A percentile compares a stretch with the other conserved stretches of the same genome.
Conservation (phyloP, 2,888 invertebrate genomes). For the Aphodius sticticus region DNA sequence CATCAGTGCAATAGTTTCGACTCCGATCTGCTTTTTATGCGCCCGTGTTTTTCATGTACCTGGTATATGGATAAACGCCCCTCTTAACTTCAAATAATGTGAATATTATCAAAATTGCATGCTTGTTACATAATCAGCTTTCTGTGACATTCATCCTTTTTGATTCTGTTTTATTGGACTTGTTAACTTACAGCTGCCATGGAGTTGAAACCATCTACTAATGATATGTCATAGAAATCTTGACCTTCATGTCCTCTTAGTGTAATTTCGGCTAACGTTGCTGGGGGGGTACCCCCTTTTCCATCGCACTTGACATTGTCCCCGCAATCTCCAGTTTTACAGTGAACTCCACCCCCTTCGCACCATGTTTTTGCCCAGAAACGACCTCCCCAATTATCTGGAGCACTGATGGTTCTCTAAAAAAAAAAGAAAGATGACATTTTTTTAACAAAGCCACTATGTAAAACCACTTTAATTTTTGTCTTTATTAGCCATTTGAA, state of each 20-base stretch:
- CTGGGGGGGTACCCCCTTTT: constrained; percentile 56
- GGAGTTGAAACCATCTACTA: constrained; percentile 61
- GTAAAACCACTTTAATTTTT: too few relatives aligned
- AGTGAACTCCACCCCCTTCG: constrained; percentile 45
- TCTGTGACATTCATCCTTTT: not conserved
- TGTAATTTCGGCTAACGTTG: constrained; percentile 58
- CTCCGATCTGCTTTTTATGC: too few relatives aligned
- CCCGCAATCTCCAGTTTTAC: constrained; percentile 54
- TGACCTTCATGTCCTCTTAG: constrained; percentile 49
- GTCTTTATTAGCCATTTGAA: too few relatives aligned
- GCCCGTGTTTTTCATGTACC: too few relatives aligned
- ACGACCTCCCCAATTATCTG: constrained; percentile 57
- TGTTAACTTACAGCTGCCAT: constrained; percentile 44
- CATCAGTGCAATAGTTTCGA: too few relatives aligned
- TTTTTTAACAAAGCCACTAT: too few relatives aligned
- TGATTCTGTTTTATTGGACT: not conserved
- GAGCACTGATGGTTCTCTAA: constrained; percentile 45
- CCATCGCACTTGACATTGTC: constrained; percentile 54
- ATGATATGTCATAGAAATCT: constrained; percentile 60
- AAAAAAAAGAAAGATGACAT: constrained; percentile 17
- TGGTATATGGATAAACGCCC: too few relatives aligned
- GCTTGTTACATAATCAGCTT: too few relatives aligned
- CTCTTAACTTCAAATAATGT: too few relatives aligned
- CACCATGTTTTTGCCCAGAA: constrained; percentile 62
- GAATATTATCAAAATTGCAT: too few relatives aligned